Percentiles rank a stretch among this genome's conserved stretches.
phyloP scores from a whole-genome alignment of 2,113 vertebrate species.

The Capreolus pygargus region DNA sequence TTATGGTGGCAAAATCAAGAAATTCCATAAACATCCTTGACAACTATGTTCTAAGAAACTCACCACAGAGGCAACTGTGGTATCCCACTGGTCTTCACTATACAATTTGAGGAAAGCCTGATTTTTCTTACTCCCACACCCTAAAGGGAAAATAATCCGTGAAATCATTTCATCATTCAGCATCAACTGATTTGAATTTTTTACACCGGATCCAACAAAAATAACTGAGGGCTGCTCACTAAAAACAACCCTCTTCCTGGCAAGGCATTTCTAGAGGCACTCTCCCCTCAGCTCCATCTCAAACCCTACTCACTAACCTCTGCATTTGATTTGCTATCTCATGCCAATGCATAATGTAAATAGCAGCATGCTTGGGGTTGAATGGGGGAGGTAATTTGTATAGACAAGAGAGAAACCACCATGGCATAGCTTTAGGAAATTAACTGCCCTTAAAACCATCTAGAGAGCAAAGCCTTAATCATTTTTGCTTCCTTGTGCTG shows the following conservation, averaged over 20 bases:
- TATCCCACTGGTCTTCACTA: not conserved
- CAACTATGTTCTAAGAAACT: not conserved
- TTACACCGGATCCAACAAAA: not conserved
- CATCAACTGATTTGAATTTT: not conserved
- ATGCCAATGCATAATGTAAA: not conserved
- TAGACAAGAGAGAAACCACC: not conserved
- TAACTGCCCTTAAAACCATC: not conserved
- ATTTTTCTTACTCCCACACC: not conserved
- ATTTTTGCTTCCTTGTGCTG: not conserved
- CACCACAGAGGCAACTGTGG: not conserved
- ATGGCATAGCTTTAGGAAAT: not conserved
- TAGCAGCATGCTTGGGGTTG: not conserved
- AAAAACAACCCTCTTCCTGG: not conserved
- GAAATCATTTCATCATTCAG: not conserved
- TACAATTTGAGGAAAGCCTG: not conserved
- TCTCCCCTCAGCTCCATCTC: not conserved
- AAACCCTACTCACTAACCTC: not conserved
- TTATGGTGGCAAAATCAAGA: not conserved
- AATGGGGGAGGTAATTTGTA: not conserved
- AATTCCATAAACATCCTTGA: not conserved
- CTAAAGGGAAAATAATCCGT: not conserved
- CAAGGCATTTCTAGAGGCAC: not conserved
- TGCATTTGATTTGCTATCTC: not conserved
- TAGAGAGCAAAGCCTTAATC: constrained; percentile 6
- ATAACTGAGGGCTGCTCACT: not conserved